These are phyloP conservation scores for Triops cancriformis DNA, from an alignment of 1,140 invertebrate species.

Conservation along the genomic window DNA sequence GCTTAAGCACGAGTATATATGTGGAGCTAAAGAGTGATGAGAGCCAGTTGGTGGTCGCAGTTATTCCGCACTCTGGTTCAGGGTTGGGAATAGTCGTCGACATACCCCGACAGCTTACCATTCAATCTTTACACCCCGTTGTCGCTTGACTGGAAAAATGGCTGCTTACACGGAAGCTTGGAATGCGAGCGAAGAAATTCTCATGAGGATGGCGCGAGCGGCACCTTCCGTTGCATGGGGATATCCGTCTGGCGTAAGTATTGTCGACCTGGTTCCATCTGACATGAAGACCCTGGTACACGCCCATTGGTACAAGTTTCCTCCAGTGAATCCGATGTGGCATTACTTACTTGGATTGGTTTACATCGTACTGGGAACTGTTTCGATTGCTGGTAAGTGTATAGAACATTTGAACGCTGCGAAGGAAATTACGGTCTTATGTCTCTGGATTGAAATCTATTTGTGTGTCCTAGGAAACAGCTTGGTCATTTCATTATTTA, in stretches of 20 bases:
- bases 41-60: background rate
- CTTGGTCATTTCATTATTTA: conserved; percentile 34
- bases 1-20: background rate
- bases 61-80: conserved; percentile 5
- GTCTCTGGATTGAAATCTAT: background rate
- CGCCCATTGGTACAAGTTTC: conserved; percentile 37
- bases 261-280: conserved; percentile 33
- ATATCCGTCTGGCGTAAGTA: conserved; percentile 6
- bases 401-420: background rate
- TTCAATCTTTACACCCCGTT: background rate
- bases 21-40: background rate
- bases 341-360: conserved; percentile 39
- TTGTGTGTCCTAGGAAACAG: conserved; percentile 7
- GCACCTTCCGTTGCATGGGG: background rate
- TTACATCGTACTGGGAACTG: conserved; percentile 20
- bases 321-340: conserved; percentile 37
- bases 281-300: conserved; percentile 35
- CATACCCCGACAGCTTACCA: background rate
- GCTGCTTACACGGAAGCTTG: background rate
- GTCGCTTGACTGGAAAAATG: background rate
- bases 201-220: background rate
- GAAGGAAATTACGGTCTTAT: background rate
- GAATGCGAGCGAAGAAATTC: background rate
- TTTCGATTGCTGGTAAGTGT: conserved; percentile 19
- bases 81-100: background rate